Evolutionary conservation across 37 sponge, comb jelly and placozoan species (phyloP).

Genomic region (Mnemiopsis leidyi): DNA sequence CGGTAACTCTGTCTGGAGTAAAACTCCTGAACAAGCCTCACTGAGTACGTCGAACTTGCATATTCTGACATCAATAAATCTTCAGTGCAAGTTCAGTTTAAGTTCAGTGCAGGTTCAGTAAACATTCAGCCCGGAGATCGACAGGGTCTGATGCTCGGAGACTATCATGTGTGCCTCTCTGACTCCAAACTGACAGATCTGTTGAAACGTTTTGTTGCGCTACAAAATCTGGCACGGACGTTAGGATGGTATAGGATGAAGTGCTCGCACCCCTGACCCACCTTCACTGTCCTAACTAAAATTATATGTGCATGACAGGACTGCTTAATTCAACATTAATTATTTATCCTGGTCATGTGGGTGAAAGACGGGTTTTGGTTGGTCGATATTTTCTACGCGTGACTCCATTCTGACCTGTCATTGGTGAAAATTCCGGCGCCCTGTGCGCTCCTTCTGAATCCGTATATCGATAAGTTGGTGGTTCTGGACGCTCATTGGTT

Average conservation of each 20-base stretch:
- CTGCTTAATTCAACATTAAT: not conserved
- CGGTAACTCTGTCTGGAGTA: too few species aligned
- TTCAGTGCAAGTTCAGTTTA: too few species aligned
- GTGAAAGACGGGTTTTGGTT: not conserved
- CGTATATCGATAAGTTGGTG: not conserved
- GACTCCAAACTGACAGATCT: too few species aligned
- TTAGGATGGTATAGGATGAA: not conserved
- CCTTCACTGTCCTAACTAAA: not conserved
- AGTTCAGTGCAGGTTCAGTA: too few species aligned
- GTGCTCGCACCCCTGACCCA: not conserved
- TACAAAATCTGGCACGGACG: not conserved
- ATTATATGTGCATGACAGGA: not conserved
- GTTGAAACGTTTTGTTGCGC: not conserved
- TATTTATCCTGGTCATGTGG: not conserved
- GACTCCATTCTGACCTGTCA: not conserved
- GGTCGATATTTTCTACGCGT: not conserved
- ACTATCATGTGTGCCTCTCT: too few species aligned
- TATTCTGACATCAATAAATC: too few species aligned
- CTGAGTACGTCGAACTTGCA: too few species aligned
- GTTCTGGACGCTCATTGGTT: not conserved
- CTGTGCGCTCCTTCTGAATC: not conserved
- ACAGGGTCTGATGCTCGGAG: too few species aligned
- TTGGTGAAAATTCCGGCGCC: not conserved
- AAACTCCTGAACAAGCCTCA: too few species aligned
- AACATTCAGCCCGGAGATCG: too few species aligned